phyloP scores from a whole-genome alignment of 2,797 vertebrate species.

The Lacerta viridis region DNA sequence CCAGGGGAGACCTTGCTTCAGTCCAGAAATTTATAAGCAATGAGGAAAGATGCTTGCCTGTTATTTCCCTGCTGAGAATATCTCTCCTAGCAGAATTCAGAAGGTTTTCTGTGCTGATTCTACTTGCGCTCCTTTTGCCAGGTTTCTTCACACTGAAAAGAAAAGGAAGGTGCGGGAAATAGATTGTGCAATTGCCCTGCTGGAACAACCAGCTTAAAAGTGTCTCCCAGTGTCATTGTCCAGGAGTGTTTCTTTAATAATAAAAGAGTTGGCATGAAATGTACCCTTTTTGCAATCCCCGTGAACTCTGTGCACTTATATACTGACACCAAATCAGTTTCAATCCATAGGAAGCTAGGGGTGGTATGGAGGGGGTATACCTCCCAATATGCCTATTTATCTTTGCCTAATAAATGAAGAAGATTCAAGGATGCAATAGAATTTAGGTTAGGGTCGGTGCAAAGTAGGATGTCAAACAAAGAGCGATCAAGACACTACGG shows the following conservation, averaged over 20 bases:
- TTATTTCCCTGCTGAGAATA: not conserved
- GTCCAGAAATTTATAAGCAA: not conserved
- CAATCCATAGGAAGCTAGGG: not conserved
- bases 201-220: not conserved
- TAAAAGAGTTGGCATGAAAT: not conserved
- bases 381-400: not conserved
- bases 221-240: not conserved
- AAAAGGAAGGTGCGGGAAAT: not conserved
- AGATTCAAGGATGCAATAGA: too few relatives aligned
- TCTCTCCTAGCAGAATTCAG: not conserved
- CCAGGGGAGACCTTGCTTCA: too few relatives aligned
- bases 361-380: too few relatives aligned
- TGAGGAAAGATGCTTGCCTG: not conserved
- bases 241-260: not conserved
- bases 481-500: too few relatives aligned
- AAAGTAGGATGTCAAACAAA: too few relatives aligned
- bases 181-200: not conserved
- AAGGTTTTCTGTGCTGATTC: not conserved
- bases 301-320: not conserved
- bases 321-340: too few relatives aligned
- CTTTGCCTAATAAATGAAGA: not conserved
- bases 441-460: too few relatives aligned
- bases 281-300: not conserved
- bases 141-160: not conserved
- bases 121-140: not conserved